Percentiles rank a stretch among this genome's conserved stretches.
These are phyloP conservation scores for Ctenosaura bakeri DNA, from an alignment of 2,797 vertebrate genomes.

Conservation along the genomic window DNA sequence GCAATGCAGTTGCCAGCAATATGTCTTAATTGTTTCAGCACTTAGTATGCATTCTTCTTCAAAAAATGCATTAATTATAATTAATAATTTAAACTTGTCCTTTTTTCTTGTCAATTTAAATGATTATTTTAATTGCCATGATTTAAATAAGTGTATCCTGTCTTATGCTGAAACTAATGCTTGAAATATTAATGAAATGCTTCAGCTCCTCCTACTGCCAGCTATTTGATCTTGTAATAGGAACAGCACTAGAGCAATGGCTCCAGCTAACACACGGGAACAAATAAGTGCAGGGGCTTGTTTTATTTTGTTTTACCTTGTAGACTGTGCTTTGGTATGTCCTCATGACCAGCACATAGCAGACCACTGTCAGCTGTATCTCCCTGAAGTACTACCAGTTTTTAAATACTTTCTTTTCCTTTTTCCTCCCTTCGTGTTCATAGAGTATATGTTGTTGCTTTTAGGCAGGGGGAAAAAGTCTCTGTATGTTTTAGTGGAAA, in stretches of 20 bases:
- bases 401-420: too few relatives aligned
- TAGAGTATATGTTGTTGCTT: too few relatives aligned
- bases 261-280: neutral
- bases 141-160: neutral
- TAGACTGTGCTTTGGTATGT: neutral
- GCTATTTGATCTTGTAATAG: neutral
- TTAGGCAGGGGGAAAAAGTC: too few relatives aligned
- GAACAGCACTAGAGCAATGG: neutral
- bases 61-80: neutral
- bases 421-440: too few relatives aligned
- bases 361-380: neutral
- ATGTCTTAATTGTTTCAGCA: neutral
- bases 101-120: neutral
- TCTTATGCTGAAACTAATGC: neutral
- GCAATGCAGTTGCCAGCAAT: too few relatives aligned
- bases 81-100: neutral
- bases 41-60: neutral
- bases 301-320: neutral
- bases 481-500: too few relatives aligned
- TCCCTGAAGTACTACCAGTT: neutral
- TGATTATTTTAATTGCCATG: neutral
- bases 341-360: neutral
- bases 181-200: slow-evolving; percentile 4
- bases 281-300: neutral
- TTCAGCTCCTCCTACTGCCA: neutral